phyloP scores from a whole-genome alignment of 2,113 vertebrate genomes.

The Peucedramus taeniatus region DNA sequence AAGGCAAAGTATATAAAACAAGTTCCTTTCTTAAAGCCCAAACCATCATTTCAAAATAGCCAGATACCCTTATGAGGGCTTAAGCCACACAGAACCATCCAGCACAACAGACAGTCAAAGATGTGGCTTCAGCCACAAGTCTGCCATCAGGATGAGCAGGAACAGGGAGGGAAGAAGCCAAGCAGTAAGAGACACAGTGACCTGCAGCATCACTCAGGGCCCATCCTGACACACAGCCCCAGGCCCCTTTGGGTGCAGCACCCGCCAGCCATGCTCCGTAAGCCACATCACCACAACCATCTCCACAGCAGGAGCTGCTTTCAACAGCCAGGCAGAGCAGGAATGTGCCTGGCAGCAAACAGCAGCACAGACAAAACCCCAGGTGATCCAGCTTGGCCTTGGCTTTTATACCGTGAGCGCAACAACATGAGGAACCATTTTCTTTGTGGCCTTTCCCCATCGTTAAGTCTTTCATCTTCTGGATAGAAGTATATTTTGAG shows the following conservation, averaged over 20 bases:
- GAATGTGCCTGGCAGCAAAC: not conserved
- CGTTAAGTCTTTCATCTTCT: not conserved
- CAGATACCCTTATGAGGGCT: not conserved
- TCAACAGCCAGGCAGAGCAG: not conserved
- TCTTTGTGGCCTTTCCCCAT: not conserved
- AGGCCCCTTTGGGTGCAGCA: fast-evolving
- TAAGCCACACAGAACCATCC: fast-evolving
- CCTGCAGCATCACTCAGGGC: not conserved
- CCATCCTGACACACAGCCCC: not conserved
- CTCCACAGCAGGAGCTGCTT: fast-evolving
- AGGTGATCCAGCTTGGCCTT: not conserved
- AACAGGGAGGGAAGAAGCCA: not conserved
- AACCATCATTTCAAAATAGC: not conserved
- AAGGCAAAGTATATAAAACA: not conserved
- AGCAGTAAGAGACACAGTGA: not conserved
- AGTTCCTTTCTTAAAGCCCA: not conserved
- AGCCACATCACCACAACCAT: not conserved
- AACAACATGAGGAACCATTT: not conserved
- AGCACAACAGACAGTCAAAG: not conserved
- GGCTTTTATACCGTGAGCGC: not conserved
- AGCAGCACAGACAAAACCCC: fast-evolving
- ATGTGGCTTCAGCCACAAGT: fast-evolving
- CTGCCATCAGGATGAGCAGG: fast-evolving
- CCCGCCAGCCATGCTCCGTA: not conserved
- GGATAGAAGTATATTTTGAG: not conserved